phyloP scores from a whole-genome alignment of 2,113 vertebrate genomes.

The Myanophis thanlyinensis region DNA sequence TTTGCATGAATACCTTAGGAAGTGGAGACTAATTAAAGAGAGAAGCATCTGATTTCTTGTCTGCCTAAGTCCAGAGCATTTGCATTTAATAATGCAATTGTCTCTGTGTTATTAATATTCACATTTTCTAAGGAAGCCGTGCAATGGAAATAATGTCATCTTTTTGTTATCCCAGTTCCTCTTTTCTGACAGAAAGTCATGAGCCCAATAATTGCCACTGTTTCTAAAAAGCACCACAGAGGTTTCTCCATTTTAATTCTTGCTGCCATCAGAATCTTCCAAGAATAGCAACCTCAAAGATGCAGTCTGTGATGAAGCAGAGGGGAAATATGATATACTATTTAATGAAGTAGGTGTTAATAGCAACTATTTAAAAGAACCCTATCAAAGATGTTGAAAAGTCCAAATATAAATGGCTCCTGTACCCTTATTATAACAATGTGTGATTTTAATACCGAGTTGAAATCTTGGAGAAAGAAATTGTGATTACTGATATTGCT shows the following conservation, averaged over 20 bases:
- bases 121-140: constrained; percentile 53
- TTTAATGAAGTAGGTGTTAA: neutral
- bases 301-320: constrained; percentile 32
- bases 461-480: neutral
- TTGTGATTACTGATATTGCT: neutral
- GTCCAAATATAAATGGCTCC: neutral
- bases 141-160: constrained; percentile 49
- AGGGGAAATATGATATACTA: constrained; percentile 13
- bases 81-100: constrained; percentile 23
- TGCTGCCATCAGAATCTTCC: constrained; percentile 39
- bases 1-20: constrained; percentile 32
- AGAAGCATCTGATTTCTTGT: constrained; percentile 18
- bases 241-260: constrained; percentile 49
- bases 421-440: neutral
- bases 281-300: constrained; percentile 55
- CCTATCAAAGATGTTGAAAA: neutral
- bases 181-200: constrained; percentile 52
- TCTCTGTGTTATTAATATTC: constrained; percentile 44
- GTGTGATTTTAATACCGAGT: neutral
- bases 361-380: neutral
- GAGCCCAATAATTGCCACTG: constrained; percentile 59
- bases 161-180: constrained; percentile 57
- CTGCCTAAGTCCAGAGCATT: neutral
- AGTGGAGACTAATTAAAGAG: constrained; percentile 50
- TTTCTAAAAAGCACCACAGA: constrained; percentile 38